A percentile compares a stretch with the other conserved stretches of the same genome.
Conservation (phyloP, 2,113 vertebrate genomes). For the Sigmodon hispidus region DNA sequence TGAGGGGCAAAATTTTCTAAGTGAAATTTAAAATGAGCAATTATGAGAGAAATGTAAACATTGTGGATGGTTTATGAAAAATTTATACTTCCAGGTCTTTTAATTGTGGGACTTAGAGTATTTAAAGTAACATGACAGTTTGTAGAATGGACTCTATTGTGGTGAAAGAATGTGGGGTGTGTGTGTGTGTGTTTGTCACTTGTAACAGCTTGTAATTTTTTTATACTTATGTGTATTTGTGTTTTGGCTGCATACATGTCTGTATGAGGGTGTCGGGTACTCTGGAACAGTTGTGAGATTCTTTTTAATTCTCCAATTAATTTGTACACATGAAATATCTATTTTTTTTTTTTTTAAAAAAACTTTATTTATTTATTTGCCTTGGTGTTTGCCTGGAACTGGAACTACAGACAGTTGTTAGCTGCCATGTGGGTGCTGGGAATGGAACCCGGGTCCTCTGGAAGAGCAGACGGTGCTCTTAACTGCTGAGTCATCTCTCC, state of each 20-base stretch:
- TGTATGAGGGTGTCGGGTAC: too few relatives aligned
- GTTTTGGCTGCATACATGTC: too few relatives aligned
- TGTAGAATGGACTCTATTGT: neutral
- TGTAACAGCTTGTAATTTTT: too few relatives aligned
- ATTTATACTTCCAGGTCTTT: neutral
- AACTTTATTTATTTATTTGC: too few relatives aligned
- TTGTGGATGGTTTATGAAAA: neutral
- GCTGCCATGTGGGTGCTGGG: too few relatives aligned
- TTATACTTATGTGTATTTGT: too few relatives aligned
- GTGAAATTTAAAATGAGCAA: conserved; percentile 26
- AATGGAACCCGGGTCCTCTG: too few relatives aligned
- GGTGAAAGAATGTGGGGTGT: neutral
- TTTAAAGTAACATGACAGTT: neutral
- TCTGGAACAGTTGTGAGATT: neutral
- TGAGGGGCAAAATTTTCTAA: conserved; percentile 8
- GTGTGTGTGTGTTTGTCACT: neutral
- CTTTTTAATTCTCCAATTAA: conserved; percentile 38
- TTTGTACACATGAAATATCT: neutral
- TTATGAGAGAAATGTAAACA: conserved; percentile 9
- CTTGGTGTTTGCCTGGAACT: too few relatives aligned
- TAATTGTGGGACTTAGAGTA: conserved; percentile 5
- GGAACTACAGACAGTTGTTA: too few relatives aligned
- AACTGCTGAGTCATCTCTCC: too few relatives aligned
- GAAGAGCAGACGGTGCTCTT: too few relatives aligned
- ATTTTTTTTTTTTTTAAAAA: too few relatives aligned